Conservation (phyloP, 1,140 invertebrate species). For the Mamestra configurata region DNA sequence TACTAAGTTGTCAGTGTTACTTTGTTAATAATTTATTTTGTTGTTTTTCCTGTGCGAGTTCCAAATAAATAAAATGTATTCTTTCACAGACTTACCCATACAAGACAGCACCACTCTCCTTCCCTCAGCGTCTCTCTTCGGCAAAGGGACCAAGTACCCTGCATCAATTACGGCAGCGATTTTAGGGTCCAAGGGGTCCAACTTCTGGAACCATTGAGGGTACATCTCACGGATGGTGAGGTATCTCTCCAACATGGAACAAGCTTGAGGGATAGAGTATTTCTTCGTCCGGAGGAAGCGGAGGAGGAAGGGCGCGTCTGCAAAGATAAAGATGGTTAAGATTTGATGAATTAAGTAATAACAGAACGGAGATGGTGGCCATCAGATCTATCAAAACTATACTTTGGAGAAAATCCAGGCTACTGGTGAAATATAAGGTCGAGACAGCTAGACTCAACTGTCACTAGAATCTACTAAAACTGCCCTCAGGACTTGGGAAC, state of each 20-base stretch:
- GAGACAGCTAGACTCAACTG: no score
- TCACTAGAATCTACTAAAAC: no score
- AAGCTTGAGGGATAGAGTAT: conserved; percentile 94
- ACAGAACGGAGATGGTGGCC: no score
- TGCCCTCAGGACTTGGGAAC: no score
- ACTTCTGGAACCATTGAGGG: conserved; percentile 94
- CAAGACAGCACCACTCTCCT: conserved; percentile 92
- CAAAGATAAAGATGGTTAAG: neutral
- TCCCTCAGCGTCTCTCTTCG: conserved; percentile 92
- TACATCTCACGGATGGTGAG: conserved; percentile 93
- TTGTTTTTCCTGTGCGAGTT: no score
- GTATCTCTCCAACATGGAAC: conserved; percentile 95
- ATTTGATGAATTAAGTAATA: no score
- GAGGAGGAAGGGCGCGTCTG: conserved; percentile 93
- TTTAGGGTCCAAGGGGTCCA: conserved; percentile 92
- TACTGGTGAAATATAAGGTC: no score
- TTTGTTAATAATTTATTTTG: no score
- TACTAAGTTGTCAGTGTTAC: no score
- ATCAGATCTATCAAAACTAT: no score
- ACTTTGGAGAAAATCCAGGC: no score
- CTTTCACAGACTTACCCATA: conserved; percentile 88
- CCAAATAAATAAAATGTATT: no score
- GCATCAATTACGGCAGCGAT: conserved; percentile 93
- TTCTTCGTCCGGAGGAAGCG: conserved; percentile 95
- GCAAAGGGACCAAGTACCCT: conserved; percentile 94